Evolutionary conservation across 2,888 invertebrate genomes (phyloP).

Genomic region (Xiphydria camelus): DNA sequence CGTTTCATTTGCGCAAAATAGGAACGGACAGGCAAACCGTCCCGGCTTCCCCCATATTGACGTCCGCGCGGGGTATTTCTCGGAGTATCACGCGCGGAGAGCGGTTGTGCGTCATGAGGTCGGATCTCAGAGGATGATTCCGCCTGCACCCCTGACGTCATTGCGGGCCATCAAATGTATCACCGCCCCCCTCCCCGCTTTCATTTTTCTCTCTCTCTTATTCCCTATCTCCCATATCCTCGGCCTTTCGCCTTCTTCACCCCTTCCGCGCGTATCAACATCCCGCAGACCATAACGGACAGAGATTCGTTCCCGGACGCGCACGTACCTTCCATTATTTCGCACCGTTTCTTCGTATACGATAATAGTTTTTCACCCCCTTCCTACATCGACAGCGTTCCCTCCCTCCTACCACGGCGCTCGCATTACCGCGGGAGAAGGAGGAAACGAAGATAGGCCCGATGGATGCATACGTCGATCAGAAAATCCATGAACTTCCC

Average conservation of each 20-base stretch:
- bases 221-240: neutral
- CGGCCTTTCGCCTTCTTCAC: too few species aligned
- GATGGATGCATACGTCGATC: neutral
- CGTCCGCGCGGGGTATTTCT: too few species aligned
- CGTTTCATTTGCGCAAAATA: too few species aligned
- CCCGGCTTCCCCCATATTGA: too few species aligned
- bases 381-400: slow-evolving; percentile 1
- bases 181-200: neutral
- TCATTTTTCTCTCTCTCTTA: neutral
- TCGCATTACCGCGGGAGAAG: neutral
- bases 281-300: slow-evolving; percentile 4
- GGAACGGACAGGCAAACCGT: too few species aligned
- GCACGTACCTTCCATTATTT: slow-evolving; percentile 25
- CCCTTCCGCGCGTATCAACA: too few species aligned
- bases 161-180: slow-evolving; percentile 1
- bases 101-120: slow-evolving; percentile 1
- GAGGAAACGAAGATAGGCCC: too few species aligned
- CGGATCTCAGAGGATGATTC: slow-evolving; percentile 1
- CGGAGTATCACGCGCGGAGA: neutral
- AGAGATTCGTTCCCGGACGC: slow-evolving; percentile 14
- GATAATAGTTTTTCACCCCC: slow-evolving; percentile 6
- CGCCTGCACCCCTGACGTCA: neutral
- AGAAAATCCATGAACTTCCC: neutral
- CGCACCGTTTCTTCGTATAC: slow-evolving; percentile 10
- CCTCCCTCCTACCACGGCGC: too few species aligned